Evolutionary conservation across 1,140 invertebrate species (phyloP), one percentile per base, ranked within the genome.

Genomic region (Mercenaria mercenaria): DNA sequence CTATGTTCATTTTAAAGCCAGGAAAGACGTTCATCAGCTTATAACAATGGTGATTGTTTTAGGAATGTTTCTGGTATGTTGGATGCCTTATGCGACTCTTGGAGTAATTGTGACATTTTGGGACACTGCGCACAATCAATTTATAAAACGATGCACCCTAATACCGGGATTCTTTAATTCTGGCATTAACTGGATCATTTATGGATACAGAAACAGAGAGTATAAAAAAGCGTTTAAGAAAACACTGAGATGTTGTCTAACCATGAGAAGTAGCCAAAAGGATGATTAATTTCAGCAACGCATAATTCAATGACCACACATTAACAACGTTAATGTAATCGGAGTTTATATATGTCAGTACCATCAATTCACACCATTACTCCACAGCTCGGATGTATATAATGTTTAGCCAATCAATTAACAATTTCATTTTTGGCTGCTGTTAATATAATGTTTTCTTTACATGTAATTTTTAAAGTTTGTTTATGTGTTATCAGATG

Each of bases 31-130:
- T 23, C 59, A 82, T 41, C 80, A 82, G 23, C 34, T 82, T 11
- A n/a, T 82, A n/a, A 82, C 80, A 6, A 82, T 82, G 80, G 59
- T 82, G n/a, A 82, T 82, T 39, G 80, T 82, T 0, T n/a, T 82
- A 23, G 80, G 80, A 1, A 23, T 43, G 18, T 82, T 82, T 41
- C n/a, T 82, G 8, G 23, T 82, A 26, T 61, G 80, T 67, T 82
- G 80, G 80, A 6, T 64, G 41, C 80, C 80, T 13, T 82, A 64
- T 29, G 29, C 26, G 29, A 41, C 26, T 34, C 39, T 82, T 34
- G 59, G 52, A 3, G 26, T 82, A 3, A 29, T 82, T 13, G 80
- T 82, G 2, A 64, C 80, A 39, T 37, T 82, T 43, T 61, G 34
- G 56, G 52, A 82, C 29, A 39, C 52, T 1, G 23, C 32, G n/a